Base-by-base conservation (phyloP, 2,888 invertebrate genomes). In the Heliconius hortense region DNA sequence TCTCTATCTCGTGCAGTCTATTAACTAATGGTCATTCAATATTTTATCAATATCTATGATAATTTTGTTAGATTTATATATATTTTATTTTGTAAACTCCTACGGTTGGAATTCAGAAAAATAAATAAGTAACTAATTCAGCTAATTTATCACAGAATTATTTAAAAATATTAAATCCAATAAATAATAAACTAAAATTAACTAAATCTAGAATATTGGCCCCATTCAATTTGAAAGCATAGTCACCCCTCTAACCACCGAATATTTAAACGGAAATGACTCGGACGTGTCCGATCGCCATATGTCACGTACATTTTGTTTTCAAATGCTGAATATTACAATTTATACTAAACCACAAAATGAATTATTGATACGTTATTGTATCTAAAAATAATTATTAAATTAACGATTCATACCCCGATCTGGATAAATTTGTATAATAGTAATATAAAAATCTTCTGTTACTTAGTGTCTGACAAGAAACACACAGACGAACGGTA, bases 211-310 rank as follows among this genome's bases (percentile, higher is more conserved):
- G n/a, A 56, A 56, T 8, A 2, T n/a, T 56, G n/a, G n/a, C 56
- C 53, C n/a, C 0, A n/a, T 56, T 48, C 48, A n/a, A 56, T 56
- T 10, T 8, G 1, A 31, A 62, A 70, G 4, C 15, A 78, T 83
- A 82, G 84, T 67, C 83, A 87, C 81, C 79, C 53, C 76, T 81
- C 77, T 75, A 77, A 78, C 75, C 77, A 79, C 81, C 84, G 84
- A 88, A 88, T 81, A 79, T 56, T 69, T 78, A 78, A 83, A 78
- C 89, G 91, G 91, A 91, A 88, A 87, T 81, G 84, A 81, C 67
- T 78, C 81, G 86, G 84, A 89, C 90, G 88, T 89, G 90, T 82
- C 81, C 81, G 78, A 79, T 81, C 82, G 79, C 81, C 79, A 83
- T 83, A 81, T 82, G 82, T 84, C 82, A 80, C 80, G 78, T 80